These are phyloP conservation scores for Euproctis similis DNA, from an alignment of 2,888 invertebrate species.

Conservation along the genomic window DNA sequence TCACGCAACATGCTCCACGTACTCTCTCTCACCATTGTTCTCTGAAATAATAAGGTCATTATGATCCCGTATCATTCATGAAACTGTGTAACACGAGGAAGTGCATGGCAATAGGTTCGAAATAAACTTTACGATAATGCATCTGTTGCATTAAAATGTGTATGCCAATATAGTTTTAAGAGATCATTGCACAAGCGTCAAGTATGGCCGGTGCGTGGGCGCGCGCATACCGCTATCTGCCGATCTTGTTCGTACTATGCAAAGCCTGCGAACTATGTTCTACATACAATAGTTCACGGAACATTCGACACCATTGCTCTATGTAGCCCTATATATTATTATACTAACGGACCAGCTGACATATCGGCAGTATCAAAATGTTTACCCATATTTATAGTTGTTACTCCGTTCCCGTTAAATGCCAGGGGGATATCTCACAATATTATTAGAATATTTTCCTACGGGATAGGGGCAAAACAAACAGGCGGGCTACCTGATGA, in stretches of 20 bases:
- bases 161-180: conserved; percentile 44
- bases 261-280: conserved; percentile 17
- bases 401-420: too few species aligned
- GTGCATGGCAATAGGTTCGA: conserved; percentile 32
- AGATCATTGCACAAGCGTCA: conserved; percentile 51
- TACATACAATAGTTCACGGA: conserved; percentile 9
- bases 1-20: too few species aligned
- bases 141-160: conserved; percentile 41
- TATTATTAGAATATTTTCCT: too few species aligned
- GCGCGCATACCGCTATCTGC: conserved; percentile 31
- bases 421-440: too few species aligned
- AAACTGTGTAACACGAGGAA: conserved; percentile 3
- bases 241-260: conserved; percentile 17
- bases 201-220: conserved; percentile 50
- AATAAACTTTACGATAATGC: conserved; percentile 60
- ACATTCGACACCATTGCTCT: too few species aligned
- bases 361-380: too few species aligned
- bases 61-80: conserved; percentile 22
- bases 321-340: too few species aligned
- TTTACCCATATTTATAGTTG: too few species aligned
- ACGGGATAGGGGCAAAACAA: too few species aligned
- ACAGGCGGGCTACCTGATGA: too few species aligned
- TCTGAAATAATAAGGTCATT: conserved; percentile 18
- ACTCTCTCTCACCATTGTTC: conserved; percentile 56
- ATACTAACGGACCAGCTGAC: too few species aligned